These are phyloP conservation scores for Eupeodes luniger DNA, from an alignment of 2,888 invertebrate genomes.

Conservation along the genomic window DNA sequence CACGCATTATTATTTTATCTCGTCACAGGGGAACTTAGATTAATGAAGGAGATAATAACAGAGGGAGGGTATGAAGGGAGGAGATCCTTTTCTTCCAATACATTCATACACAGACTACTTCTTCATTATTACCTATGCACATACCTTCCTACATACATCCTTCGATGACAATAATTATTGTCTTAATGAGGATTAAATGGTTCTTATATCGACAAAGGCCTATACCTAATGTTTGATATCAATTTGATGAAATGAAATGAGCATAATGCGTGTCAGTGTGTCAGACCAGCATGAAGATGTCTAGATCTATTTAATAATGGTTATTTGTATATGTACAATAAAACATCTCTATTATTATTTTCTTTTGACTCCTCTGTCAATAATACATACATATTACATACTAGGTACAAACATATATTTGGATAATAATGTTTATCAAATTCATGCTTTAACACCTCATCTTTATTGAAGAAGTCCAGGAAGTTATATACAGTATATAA, in stretches of 20 bases:
- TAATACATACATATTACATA: no score
- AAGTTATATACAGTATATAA: background rate
- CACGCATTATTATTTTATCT: slow-evolving; percentile 3
- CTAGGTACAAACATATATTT: no score
- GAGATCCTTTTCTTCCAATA: background rate
- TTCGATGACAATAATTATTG: background rate
- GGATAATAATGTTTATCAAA: background rate
- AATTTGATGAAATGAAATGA: slow-evolving; percentile 22
- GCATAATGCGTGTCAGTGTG: slow-evolving; percentile 17
- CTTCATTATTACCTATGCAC: background rate
- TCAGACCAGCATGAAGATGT: background rate
- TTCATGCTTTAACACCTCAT: slow-evolving; percentile 17
- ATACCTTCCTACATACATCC: background rate
- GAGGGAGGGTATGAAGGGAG: background rate
- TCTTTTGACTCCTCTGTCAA: no score
- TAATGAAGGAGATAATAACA: slow-evolving; percentile 3
- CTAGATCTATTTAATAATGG: slow-evolving; percentile 6
- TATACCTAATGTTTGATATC: background rate
- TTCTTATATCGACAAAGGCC: slow-evolving; percentile 4
- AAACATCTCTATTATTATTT: background rate
- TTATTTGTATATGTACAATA: background rate
- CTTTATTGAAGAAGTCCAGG: background rate
- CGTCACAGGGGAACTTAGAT: slow-evolving; percentile 15
- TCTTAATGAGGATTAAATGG: slow-evolving; percentile 30
- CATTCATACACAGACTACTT: background rate